Evolutionary conservation across 1,140 invertebrate genomes (phyloP).

Genomic region (Drosophila orosa): DNA sequence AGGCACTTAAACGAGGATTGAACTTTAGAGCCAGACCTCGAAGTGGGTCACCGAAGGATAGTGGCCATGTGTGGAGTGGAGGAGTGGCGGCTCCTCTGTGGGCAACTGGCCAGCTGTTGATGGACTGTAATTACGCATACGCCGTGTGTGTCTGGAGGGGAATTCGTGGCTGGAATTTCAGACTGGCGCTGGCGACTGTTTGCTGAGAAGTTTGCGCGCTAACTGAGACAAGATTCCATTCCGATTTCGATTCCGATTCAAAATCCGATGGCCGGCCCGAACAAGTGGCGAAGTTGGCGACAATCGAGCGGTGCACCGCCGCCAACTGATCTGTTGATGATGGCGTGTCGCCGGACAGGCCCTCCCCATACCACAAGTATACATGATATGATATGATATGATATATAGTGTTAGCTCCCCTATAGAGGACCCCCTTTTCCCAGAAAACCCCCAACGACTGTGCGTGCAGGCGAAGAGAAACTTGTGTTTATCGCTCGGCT

Average conservation of each 20-base stretch:
- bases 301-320: slow-evolving; percentile 33
- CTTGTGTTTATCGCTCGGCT: slow-evolving; percentile 67
- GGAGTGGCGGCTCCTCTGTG: slow-evolving; percentile 25
- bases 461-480: slow-evolving; percentile 53
- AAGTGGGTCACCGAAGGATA: slow-evolving; percentile 53
- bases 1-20: slow-evolving; percentile 46
- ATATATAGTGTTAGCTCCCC: neutral
- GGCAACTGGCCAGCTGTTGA: slow-evolving; percentile 53
- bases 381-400: neutral
- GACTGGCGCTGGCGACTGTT: slow-evolving; percentile 56
- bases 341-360: slow-evolving; percentile 26
- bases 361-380: neutral
- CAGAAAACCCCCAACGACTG: neutral
- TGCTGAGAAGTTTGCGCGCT: slow-evolving; percentile 73
- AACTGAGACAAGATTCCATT: slow-evolving; percentile 74
- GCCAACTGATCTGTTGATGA: slow-evolving; percentile 51
- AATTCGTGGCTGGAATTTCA: slow-evolving; percentile 4
- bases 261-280: slow-evolving; percentile 46
- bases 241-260: slow-evolving; percentile 24
- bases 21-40: slow-evolving; percentile 51
- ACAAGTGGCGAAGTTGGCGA: slow-evolving; percentile 59
- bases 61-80: slow-evolving; percentile 4
- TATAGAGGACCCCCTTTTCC: slow-evolving; percentile 24
- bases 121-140: slow-evolving; percentile 67
- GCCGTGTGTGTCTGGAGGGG: slow-evolving; percentile 44